Conservation (phyloP, 2,888 invertebrate genomes). For the Phengaris alcon region DNA sequence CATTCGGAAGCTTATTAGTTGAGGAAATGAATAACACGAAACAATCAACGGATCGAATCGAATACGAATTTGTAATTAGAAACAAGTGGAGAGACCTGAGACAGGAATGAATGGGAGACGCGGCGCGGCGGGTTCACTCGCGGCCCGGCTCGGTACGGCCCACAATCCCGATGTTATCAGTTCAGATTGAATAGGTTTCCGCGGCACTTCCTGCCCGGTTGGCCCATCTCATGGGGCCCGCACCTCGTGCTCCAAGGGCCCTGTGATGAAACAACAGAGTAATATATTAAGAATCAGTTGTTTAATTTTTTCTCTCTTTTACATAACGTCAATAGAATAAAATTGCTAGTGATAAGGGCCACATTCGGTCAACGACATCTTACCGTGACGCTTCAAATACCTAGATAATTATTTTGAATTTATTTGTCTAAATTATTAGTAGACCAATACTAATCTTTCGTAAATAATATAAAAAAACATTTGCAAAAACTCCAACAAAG, state of each 20-base stretch:
- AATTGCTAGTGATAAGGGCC: too few relatives aligned
- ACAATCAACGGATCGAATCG: constrained; percentile 72
- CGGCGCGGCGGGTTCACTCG: constrained; percentile 41
- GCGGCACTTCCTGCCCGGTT: constrained; percentile 63
- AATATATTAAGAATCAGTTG: background rate
- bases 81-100: constrained; percentile 73
- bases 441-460: background rate
- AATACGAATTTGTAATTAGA: constrained; percentile 73
- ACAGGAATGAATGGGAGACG: constrained; percentile 61
- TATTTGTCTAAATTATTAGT: too few relatives aligned
- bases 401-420: constrained; percentile 42
- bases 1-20: constrained; percentile 67
- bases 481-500: background rate
- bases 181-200: constrained; percentile 77
- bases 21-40: constrained; percentile 61
- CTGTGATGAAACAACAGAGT: background rate
- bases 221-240: constrained; percentile 47
- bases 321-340: background rate
- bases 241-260: background rate
- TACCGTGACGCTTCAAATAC: too few relatives aligned
- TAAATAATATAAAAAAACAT: background rate
- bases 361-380: too few relatives aligned
- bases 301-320: background rate
- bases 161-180: constrained; percentile 75
- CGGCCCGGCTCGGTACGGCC: constrained; percentile 53